Evolutionary conservation across 2,888 invertebrate species (phyloP).

Genomic region (Smittia aterrima): DNA sequence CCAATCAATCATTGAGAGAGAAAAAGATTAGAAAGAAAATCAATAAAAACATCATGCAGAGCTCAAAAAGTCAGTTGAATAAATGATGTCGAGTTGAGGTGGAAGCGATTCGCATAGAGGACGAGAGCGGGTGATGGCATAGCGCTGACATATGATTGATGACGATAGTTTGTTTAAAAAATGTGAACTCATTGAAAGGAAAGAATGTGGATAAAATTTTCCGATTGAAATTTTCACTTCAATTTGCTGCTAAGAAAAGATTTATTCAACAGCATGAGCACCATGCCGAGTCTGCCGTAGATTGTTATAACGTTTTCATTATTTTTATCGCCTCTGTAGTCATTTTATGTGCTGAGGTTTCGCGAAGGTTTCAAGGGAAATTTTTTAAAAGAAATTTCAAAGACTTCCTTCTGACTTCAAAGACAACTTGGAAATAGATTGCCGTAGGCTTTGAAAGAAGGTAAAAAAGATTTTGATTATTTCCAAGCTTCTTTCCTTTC

Average conservation of each 20-base stretch:
- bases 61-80: neutral
- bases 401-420: neutral
- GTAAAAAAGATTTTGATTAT: neutral
- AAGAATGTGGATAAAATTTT: neutral
- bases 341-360: slow-evolving; percentile 10
- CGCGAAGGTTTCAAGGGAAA: neutral
- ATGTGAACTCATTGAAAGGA: neutral
- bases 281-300: slow-evolving; percentile 27
- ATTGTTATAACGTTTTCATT: slow-evolving; percentile 34
- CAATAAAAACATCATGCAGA: slow-evolving; percentile 20
- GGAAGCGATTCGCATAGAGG: neutral
- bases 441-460: neutral
- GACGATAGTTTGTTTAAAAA: slow-evolving; percentile 1
- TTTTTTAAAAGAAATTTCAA: slow-evolving; percentile 9
- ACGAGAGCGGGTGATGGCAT: neutral
- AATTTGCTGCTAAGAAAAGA: slow-evolving; percentile 33
- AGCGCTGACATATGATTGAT: slow-evolving; percentile 12
- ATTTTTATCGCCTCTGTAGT: slow-evolving; percentile 28
- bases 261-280: slow-evolving; percentile 31
- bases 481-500: neutral
- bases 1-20: slow-evolving; percentile 4
- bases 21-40: neutral
- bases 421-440: slow-evolving; percentile 5
- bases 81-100: neutral
- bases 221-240: slow-evolving; percentile 25